These are phyloP conservation scores for Eilema griseolum DNA, from an alignment of 2,888 invertebrate species.

Conservation along the genomic window DNA sequence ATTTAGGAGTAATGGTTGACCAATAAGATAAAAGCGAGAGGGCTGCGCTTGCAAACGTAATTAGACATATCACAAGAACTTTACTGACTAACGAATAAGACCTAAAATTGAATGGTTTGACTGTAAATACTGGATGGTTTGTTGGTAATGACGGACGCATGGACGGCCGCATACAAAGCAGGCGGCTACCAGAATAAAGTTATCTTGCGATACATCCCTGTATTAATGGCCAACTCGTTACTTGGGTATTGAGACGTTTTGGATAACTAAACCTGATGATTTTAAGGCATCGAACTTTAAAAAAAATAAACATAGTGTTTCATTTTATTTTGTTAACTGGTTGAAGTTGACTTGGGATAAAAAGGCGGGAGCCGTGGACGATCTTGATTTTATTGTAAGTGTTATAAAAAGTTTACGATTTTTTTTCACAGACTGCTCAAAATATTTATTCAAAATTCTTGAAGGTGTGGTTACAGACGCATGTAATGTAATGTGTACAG, in stretches of 20 bases:
- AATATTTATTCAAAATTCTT: slow-evolving; percentile 12
- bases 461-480: slow-evolving; percentile 2
- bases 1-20: slow-evolving; percentile 87
- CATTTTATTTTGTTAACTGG: slow-evolving; percentile 42
- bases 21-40: slow-evolving; percentile 86
- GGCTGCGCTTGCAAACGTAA: slow-evolving; percentile 67
- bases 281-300: slow-evolving; percentile 71
- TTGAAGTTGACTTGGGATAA: slow-evolving; percentile 27
- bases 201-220: slow-evolving; percentile 86
- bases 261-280: slow-evolving; percentile 74
- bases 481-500: not conserved
- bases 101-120: slow-evolving; percentile 45
- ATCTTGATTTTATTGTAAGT: slow-evolving; percentile 30
- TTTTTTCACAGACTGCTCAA: slow-evolving; percentile 5
- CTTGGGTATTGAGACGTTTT: slow-evolving; percentile 85
- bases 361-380: slow-evolving; percentile 26
- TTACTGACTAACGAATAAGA: slow-evolving; percentile 55
- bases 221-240: slow-evolving; percentile 87
- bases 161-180: slow-evolving; percentile 85
- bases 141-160: slow-evolving; percentile 83
- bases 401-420: not conserved
- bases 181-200: slow-evolving; percentile 87
- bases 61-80: slow-evolving; percentile 36
- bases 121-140: slow-evolving; percentile 58
- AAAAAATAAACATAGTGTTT: slow-evolving; percentile 59